Evolutionary conservation across 2,888 invertebrate species (phyloP).

Genomic region (Oscheius sp.): DNA sequence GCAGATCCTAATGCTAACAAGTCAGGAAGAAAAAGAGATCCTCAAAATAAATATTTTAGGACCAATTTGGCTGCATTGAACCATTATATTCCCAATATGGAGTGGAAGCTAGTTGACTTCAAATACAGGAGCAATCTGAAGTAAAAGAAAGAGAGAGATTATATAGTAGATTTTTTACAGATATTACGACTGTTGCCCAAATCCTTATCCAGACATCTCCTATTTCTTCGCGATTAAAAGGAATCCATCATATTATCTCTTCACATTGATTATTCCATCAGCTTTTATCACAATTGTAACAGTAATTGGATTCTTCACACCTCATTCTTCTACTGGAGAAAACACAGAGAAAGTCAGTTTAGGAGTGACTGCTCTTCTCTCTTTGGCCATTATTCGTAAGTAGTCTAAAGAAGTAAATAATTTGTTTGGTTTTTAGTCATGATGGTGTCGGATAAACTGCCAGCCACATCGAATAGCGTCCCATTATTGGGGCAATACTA

Average conservation of each 20-base stretch:
- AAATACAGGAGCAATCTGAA: slow-evolving; percentile 61
- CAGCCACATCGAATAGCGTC: slow-evolving; percentile 65
- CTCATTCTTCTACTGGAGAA: slow-evolving; percentile 68
- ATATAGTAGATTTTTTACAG: slow-evolving; percentile 34
- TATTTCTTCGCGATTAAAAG: slow-evolving; percentile 69
- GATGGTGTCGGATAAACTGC: slow-evolving; percentile 69
- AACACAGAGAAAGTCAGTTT: slow-evolving; percentile 67
- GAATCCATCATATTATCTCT: slow-evolving; percentile 69
- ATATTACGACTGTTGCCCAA: slow-evolving; percentile 69
- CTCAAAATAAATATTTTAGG: slow-evolving; percentile 34
- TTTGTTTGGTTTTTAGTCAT: slow-evolving; percentile 56
- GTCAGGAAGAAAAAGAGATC: slow-evolving; percentile 8
- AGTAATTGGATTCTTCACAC: slow-evolving; percentile 69
- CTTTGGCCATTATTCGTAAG: slow-evolving; percentile 64
- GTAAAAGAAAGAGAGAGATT: slow-evolving; percentile 25
- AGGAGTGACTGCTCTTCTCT: slow-evolving; percentile 65
- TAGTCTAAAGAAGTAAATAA: background rate
- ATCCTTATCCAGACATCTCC: slow-evolving; percentile 67
- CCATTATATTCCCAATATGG: slow-evolving; percentile 69
- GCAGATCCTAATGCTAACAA: slow-evolving; percentile 45
- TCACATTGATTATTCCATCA: slow-evolving; percentile 67
- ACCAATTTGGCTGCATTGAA: slow-evolving; percentile 57
- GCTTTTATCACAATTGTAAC: slow-evolving; percentile 69
- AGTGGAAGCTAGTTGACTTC: slow-evolving; percentile 68
- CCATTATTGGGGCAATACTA: slow-evolving; percentile 65